These are phyloP conservation scores for Epinotia ramella DNA, from an alignment of 2,888 invertebrate genomes.

Conservation along the genomic window DNA sequence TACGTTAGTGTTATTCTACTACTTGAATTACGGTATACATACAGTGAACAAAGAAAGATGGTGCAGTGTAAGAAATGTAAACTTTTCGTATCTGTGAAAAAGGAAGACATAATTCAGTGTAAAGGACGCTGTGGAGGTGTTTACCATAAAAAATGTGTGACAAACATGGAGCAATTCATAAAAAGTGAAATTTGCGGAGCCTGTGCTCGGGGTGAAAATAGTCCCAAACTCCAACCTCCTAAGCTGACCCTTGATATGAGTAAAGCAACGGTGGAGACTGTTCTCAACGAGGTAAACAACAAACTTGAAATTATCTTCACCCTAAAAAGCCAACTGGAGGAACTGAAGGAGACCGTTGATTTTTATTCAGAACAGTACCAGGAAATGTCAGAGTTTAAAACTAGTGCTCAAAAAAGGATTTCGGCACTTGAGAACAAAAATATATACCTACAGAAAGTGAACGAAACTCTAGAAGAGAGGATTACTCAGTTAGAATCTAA, in stretches of 20 bases:
- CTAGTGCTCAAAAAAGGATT: neutral
- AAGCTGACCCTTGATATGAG: too few species aligned
- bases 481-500: neutral
- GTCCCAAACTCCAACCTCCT: too few species aligned
- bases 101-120: neutral
- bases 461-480: constrained; percentile 9
- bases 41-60: neutral
- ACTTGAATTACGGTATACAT: too few species aligned
- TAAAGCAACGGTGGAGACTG: too few species aligned
- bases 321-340: neutral
- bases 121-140: neutral
- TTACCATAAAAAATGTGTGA: neutral
- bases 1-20: too few species aligned
- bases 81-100: neutral
- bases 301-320: neutral
- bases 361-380: constrained; percentile 14
- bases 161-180: neutral
- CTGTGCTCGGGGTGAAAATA: too few species aligned
- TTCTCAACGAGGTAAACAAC: constrained; percentile 5
- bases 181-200: too few species aligned
- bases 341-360: constrained; percentile 1
- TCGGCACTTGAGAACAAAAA: neutral
- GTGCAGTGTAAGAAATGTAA: neutral
- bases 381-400: neutral
- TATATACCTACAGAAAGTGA: too few species aligned